phyloP scores from a whole-genome alignment of 2,888 invertebrate genomes.

The Petrolisthes manimaculis region DNA sequence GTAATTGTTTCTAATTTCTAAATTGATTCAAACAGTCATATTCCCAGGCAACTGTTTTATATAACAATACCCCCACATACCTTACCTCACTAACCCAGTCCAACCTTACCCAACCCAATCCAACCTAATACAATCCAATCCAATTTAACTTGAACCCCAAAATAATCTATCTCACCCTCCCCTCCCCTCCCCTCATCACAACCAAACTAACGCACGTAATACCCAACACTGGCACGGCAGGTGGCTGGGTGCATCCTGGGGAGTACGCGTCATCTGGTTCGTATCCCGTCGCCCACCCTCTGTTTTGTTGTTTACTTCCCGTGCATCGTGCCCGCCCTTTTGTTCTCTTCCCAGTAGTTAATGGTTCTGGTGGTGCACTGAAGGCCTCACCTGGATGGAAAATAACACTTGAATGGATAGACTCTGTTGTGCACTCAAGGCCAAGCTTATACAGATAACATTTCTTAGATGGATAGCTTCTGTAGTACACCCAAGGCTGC shows the following conservation, averaged over 20 bases:
- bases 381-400: too few relatives aligned
- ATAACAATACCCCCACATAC: not conserved
- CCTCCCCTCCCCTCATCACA: not conserved
- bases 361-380: too few relatives aligned
- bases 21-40: not conserved
- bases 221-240: slow-evolving; percentile 72
- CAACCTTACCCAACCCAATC: not conserved
- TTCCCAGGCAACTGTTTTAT: too few relatives aligned
- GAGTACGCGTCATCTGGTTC: slow-evolving; percentile 99
- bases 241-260: slow-evolving; percentile 98
- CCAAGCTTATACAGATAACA: too few relatives aligned
- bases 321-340: too few relatives aligned
- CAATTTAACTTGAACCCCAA: not conserved
- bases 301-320: not conserved
- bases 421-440: too few relatives aligned
- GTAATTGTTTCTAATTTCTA: not conserved
- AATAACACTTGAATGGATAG: too few relatives aligned
- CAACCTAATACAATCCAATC: not conserved
- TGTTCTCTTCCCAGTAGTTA: too few relatives aligned
- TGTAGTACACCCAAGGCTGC: too few relatives aligned
- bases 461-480: too few relatives aligned
- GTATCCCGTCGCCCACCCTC: slow-evolving; percentile 48
- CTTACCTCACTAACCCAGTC: not conserved
- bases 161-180: not conserved
- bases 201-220: slow-evolving; percentile 2